Conservation (phyloP, 2,797 vertebrate genomes). For the Anolis apletophallus region DNA sequence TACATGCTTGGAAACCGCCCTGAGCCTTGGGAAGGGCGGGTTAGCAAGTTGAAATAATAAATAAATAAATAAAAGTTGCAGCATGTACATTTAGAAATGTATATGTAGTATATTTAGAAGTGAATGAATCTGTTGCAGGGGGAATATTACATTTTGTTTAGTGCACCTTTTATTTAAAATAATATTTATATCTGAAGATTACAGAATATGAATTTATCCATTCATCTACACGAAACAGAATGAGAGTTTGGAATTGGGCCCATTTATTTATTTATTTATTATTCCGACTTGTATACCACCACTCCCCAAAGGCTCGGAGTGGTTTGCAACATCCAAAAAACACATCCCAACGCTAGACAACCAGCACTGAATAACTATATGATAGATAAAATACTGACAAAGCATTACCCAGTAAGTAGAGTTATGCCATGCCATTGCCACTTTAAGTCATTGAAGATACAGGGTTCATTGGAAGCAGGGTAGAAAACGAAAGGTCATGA, state of each 20-base stretch:
- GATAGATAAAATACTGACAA: background rate
- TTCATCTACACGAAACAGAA: background rate
- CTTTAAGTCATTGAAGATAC: background rate
- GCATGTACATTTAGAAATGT: background rate
- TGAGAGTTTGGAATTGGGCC: background rate
- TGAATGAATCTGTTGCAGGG: background rate
- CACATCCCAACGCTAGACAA: background rate
- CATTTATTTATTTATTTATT: no score
- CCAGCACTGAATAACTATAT: background rate
- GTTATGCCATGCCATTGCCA: background rate
- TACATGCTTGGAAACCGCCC: no score
- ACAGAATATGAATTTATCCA: background rate
- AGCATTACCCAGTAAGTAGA: background rate
- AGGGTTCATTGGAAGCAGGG: background rate
- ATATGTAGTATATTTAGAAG: slow-evolving; percentile 6
- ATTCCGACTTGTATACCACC: no score
- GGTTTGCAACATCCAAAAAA: no score
- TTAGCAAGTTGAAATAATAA: no score
- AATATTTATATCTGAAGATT: background rate
- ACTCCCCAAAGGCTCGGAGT: no score
- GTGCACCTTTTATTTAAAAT: background rate
- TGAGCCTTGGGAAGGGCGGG: no score
- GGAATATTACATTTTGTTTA: background rate
- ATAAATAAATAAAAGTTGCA: no score
- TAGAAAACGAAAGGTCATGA: no score